phyloP scores from a whole-genome alignment of 2,113 vertebrate species.

The Collichthys lucidus region DNA sequence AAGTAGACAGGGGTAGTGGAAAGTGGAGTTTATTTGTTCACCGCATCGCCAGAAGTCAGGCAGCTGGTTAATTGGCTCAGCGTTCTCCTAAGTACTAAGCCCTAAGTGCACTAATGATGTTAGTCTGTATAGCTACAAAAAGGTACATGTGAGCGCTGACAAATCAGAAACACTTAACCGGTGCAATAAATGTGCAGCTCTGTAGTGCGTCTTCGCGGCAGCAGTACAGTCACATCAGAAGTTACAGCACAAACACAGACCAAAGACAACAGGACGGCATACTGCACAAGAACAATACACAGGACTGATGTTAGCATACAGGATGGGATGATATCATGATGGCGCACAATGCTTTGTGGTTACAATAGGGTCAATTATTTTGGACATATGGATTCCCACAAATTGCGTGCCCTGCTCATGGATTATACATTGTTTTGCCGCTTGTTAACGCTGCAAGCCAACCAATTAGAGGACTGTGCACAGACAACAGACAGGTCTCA shows the following conservation, averaged over 20 bases:
- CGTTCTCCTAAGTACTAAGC: slow-evolving; percentile 63
- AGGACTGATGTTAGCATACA: background rate
- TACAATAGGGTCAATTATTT: background rate
- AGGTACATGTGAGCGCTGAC: slow-evolving; percentile 44
- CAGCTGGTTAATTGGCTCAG: slow-evolving; percentile 76
- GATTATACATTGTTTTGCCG: slow-evolving; percentile 31
- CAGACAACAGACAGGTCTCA: slow-evolving; percentile 13
- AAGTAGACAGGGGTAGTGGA: slow-evolving; percentile 34
- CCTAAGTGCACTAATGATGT: slow-evolving; percentile 70
- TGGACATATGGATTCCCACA: slow-evolving; percentile 13
- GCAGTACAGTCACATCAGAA: background rate
- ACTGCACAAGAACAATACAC: background rate
- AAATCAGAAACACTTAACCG: slow-evolving; percentile 45
- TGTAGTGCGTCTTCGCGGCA: background rate
- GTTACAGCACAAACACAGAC: background rate
- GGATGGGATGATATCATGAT: background rate
- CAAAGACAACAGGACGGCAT: background rate
- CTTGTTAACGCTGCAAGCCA: slow-evolving; percentile 7
- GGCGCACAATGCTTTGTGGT: background rate
- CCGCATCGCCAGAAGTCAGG: slow-evolving; percentile 58
- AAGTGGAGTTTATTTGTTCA: slow-evolving; percentile 74
- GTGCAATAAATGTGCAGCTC: slow-evolving; percentile 9
- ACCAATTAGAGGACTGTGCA: slow-evolving; percentile 29
- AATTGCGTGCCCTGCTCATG: background rate
- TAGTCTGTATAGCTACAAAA: slow-evolving; percentile 49